Base-by-base conservation (phyloP, 2,113 vertebrate species). In the Rana temporaria region DNA sequence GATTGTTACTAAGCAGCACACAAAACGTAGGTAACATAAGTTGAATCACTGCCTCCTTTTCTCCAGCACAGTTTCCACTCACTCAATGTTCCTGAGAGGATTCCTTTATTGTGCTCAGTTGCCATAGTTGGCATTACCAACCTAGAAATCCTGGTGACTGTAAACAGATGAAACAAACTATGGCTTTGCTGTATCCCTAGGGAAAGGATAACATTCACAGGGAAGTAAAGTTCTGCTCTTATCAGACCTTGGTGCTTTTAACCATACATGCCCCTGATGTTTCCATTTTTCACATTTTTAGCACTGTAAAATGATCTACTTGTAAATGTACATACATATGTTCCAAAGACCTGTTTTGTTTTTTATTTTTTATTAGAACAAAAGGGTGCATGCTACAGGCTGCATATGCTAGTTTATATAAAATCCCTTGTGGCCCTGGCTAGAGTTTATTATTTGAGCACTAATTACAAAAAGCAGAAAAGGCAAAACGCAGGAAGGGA, bases 111-210 rank as follows among this genome's bases (percentile, higher is more conserved):
- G 64, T 48, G 48, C 62, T 80, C 65, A 80, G 78, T 80, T 80
- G 78, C 78, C 55, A 71, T 80, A 71, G 78, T 53, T 67, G 78
- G 20, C 20, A 80, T 71, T 56, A 80, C 66, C 22, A 80, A 80
- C 67, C 55, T 70, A 57, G 67, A 80, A 80, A 80, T 80, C 15
- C 7, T 62, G 30, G 78, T 71, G 34, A 69, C 65, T 62, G 55
- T 80, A 79, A 79, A 80, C 78, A 80, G 60, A 62, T 30, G 22
- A 56, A 71, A 53, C 62, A 71, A 67, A 71, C 55, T 71, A 60
- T 71, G 62, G 32, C 17, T 42, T 30, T 71, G 22, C 24, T 24
- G 38, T 24, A 22, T 71, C 78, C 78, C 55, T 24, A 52, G 78
- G 38, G 78, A 71, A 26, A 69, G 30, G 14, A 26, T 22, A 17